Evolutionary conservation across 2,113 vertebrate genomes (phyloP).

Genomic region (Corythornis cristatus): DNA sequence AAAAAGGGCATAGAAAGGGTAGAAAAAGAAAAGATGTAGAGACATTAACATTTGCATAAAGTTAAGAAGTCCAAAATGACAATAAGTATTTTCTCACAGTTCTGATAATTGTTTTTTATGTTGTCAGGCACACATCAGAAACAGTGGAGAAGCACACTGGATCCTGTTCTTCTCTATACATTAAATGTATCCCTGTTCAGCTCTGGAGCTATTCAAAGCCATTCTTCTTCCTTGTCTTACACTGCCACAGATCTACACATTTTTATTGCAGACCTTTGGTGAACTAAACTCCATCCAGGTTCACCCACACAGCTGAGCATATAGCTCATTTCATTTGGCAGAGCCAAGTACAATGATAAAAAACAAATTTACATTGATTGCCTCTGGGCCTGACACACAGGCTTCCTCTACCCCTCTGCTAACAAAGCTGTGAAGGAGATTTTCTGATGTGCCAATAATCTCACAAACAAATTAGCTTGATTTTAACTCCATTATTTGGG

Average conservation of each 20-base stretch:
- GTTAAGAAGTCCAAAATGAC: neutral
- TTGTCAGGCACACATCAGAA: neutral
- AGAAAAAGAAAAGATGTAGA: neutral
- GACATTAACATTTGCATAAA: neutral
- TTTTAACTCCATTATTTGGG: slow-evolving; percentile 39
- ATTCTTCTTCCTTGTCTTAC: neutral
- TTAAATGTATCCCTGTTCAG: neutral
- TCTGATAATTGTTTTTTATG: neutral
- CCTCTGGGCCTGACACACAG: neutral
- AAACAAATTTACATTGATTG: slow-evolving; percentile 2
- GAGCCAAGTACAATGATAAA: neutral
- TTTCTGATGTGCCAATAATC: slow-evolving; percentile 22
- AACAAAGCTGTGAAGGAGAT: neutral
- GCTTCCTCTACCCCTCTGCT: neutral
- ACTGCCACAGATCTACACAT: neutral
- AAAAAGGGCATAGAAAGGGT: neutral
- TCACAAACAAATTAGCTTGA: slow-evolving; percentile 58
- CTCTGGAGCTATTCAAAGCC: neutral
- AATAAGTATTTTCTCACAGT: neutral
- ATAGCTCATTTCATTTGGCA: neutral
- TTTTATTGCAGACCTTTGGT: neutral
- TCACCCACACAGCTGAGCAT: neutral
- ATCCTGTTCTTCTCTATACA: neutral
- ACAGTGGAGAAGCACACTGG: neutral
- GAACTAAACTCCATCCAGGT: neutral